Percentiles rank a stretch among this genome's conserved stretches.
These are phyloP conservation scores for Fragum sueziense DNA, from an alignment of 2,888 invertebrate species.

Conservation along the genomic window DNA sequence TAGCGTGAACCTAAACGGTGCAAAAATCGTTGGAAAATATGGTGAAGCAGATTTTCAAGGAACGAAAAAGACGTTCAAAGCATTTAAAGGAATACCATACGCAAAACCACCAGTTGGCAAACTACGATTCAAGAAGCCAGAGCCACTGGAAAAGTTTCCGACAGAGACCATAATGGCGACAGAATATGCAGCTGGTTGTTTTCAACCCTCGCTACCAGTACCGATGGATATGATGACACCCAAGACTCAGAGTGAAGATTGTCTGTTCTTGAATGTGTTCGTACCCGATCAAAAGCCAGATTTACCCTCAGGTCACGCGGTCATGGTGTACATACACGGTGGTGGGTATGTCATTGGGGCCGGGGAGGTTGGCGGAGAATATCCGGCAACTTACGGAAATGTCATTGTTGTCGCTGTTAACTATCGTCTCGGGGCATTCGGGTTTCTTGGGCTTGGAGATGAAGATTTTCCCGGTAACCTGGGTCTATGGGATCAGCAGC, in stretches of 20 bases:
- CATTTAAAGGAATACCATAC: no score
- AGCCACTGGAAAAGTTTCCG: background rate
- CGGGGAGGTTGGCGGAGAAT: slow-evolving; percentile 89
- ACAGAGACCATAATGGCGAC: background rate
- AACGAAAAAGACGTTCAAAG: background rate
- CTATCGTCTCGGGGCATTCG: no score
- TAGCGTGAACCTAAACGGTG: background rate
- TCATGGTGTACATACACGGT: slow-evolving; percentile 96
- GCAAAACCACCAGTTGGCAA: slow-evolving; percentile 20
- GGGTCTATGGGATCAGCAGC: no score
- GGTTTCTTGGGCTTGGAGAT: slow-evolving; percentile 93
- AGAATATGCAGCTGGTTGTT: slow-evolving; percentile 5
- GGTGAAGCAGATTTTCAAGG: background rate
- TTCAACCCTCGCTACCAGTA: background rate
- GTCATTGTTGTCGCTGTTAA: no score
- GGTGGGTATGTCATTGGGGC: slow-evolving; percentile 97
- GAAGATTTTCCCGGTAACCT: slow-evolving; percentile 90
- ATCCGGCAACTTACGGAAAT: no score
- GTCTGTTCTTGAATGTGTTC: no score
- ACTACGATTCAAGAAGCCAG: slow-evolving; percentile 19
- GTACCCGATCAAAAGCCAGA: no score
- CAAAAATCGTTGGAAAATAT: background rate
- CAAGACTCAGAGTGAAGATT: background rate
- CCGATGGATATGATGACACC: slow-evolving; percentile 96
- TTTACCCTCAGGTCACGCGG: no score